Percentiles rank a stretch among this genome's conserved stretches.
Conservation (phyloP, 2,113 vertebrate species). For the Halichoeres trimaculatus region DNA sequence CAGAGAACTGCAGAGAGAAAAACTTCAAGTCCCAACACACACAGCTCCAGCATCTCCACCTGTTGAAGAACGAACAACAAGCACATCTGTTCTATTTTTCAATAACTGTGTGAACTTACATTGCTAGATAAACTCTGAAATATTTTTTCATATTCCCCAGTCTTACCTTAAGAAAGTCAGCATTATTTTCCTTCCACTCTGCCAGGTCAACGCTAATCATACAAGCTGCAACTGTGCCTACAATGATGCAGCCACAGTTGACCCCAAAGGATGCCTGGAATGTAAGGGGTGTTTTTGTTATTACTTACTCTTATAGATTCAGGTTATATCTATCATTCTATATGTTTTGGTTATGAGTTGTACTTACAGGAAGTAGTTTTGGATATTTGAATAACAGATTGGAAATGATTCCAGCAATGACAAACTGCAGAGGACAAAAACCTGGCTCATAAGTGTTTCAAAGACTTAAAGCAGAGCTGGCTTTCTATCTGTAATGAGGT, state of each 20-base stretch:
- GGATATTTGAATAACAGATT: conserved; percentile 74
- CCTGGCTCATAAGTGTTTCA: not conserved
- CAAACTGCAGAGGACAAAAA: conserved; percentile 67
- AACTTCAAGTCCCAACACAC: conserved; percentile 66
- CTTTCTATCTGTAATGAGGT: too few species aligned
- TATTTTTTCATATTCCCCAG: not conserved
- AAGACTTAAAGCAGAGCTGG: not conserved
- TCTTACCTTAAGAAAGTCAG: conserved; percentile 21
- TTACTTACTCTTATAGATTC: not conserved
- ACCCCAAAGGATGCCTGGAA: conserved; percentile 65
- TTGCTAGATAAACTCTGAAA: not conserved
- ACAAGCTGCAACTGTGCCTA: conserved; percentile 37
- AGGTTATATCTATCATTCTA: not conserved
- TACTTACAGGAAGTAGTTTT: conserved; percentile 72
- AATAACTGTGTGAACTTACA: not conserved
- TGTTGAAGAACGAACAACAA: conserved; percentile 30
- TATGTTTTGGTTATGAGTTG: not conserved
- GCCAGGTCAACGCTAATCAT: conserved; percentile 69
- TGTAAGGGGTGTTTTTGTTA: not conserved
- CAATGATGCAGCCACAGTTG: conserved; percentile 63
- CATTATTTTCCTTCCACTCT: accelerated
- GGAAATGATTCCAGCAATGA: conserved; percentile 71
- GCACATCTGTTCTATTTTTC: not conserved
- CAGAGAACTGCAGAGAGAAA: conserved; percentile 71
- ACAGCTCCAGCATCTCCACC: conserved; percentile 66